These are phyloP conservation scores for Spodoptera frugiperda DNA, from an alignment of 1,140 invertebrate genomes.

Conservation along the genomic window DNA sequence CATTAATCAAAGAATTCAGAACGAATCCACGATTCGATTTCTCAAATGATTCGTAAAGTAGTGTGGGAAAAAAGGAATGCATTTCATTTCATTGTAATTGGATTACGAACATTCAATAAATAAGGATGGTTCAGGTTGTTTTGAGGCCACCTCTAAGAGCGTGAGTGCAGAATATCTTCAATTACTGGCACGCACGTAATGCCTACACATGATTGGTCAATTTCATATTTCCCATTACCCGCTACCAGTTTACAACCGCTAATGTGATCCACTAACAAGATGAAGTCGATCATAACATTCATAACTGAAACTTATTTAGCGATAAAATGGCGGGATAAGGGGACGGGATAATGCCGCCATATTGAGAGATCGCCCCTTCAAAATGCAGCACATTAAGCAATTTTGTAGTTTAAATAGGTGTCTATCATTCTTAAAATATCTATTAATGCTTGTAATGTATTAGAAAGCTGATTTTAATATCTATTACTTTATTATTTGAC, in stretches of 20 bases:
- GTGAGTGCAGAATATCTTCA: conserved; percentile 33
- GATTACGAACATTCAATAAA: conserved; percentile 36
- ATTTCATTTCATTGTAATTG: conserved; percentile 30
- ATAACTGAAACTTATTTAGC: conserved; percentile 38
- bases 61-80: conserved; percentile 18
- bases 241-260: conserved; percentile 46
- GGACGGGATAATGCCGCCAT: not conserved
- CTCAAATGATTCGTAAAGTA: conserved; percentile 1
- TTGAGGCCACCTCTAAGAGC: conserved; percentile 3
- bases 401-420: no score
- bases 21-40: not conserved
- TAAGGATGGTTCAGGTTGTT: conserved; percentile 36
- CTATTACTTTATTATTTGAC: no score
- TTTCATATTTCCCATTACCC: conserved; percentile 57
- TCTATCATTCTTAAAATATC: no score
- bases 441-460: no score
- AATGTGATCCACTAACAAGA: conserved; percentile 46
- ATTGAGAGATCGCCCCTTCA: no score
- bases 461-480: no score
- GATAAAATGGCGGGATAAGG: not conserved
- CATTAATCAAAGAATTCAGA: not conserved
- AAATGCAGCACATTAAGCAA: no score
- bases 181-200: conserved; percentile 53
- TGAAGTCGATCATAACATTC: conserved; percentile 33
- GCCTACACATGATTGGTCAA: conserved; percentile 57